phyloP scores from a whole-genome alignment of 2,113 vertebrate genomes.

The Podocnemis expansa region DNA sequence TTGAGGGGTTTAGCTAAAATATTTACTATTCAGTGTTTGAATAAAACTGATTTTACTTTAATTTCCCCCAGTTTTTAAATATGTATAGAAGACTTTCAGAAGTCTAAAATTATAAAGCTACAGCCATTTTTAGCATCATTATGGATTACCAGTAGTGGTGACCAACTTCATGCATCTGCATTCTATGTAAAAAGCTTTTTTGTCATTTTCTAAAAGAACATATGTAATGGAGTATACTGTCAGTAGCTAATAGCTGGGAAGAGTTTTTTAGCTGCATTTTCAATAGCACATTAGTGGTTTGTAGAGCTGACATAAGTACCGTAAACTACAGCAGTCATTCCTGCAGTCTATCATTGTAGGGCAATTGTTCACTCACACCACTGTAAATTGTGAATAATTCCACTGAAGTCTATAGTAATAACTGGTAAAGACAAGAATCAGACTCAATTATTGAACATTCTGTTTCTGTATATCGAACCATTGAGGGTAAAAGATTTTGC shows the following conservation, averaged over 20 bases:
- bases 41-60: background rate
- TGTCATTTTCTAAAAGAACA: background rate
- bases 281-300: background rate
- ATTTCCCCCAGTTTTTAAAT: background rate
- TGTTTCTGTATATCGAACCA: background rate
- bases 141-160: background rate
- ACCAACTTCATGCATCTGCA: background rate
- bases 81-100: background rate
- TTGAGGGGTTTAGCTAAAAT: background rate
- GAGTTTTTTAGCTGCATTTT: background rate
- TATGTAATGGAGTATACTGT: background rate
- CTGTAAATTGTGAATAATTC: background rate
- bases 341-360: background rate
- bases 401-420: background rate
- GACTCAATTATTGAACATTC: background rate
- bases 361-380: background rate
- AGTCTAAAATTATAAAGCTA: background rate
- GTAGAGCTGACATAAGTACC: background rate
- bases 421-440: background rate
- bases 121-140: background rate
- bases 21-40: background rate
- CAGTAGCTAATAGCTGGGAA: background rate
- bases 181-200: background rate
- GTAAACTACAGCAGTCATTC: background rate
- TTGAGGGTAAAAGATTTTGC: background rate